These are phyloP conservation scores for Bubo bubo DNA, from an alignment of 2,113 vertebrate species.

Conservation along the genomic window DNA sequence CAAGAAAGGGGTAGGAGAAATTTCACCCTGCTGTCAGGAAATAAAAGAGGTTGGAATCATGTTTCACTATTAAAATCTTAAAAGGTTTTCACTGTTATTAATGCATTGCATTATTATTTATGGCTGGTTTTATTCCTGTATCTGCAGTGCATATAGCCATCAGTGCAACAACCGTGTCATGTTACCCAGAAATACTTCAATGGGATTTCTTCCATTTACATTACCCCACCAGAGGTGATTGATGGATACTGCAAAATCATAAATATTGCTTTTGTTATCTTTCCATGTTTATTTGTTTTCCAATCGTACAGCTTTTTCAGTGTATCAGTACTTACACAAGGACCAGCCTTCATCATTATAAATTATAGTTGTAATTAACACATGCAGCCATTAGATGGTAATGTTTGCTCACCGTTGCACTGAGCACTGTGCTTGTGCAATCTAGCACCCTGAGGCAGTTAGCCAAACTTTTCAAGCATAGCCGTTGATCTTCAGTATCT, in stretches of 20 bases:
- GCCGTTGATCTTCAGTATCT: not conserved
- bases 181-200: not conserved
- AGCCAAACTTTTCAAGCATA: not conserved
- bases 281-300: not conserved
- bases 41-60: not conserved
- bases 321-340: not conserved
- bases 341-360: not conserved
- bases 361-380: conserved; percentile 58
- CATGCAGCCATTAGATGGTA: conserved; percentile 59
- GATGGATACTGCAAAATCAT: not conserved
- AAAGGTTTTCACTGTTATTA: not conserved
- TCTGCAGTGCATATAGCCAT: not conserved
- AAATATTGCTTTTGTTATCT: not conserved
- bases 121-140: not conserved
- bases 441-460: not conserved
- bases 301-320: not conserved
- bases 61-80: not conserved
- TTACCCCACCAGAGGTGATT: not conserved
- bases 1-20: not conserved
- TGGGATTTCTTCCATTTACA: not conserved
- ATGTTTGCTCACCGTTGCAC: conserved; percentile 10
- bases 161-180: not conserved
- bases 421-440: not conserved
- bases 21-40: not conserved
- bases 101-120: not conserved